These are phyloP conservation scores for Agriopis marginaria DNA, from an alignment of 2,888 invertebrate genomes.

Conservation along the genomic window DNA sequence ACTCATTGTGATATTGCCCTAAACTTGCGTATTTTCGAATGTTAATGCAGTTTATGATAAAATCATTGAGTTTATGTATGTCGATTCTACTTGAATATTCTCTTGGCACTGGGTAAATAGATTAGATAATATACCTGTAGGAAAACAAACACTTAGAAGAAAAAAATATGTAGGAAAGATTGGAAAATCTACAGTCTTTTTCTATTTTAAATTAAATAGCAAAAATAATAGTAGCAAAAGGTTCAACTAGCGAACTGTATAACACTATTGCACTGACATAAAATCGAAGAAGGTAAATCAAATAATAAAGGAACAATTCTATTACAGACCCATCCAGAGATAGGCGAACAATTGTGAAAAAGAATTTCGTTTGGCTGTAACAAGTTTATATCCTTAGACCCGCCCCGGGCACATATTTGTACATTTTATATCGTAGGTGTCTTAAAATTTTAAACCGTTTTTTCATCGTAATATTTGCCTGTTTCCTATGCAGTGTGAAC, in stretches of 20 bases:
- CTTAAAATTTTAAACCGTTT: constrained; percentile 25
- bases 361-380: constrained; percentile 63
- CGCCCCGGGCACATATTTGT: constrained; percentile 31
- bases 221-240: constrained; percentile 37
- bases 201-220: constrained; percentile 18
- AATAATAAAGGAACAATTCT: constrained; percentile 82
- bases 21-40: no score
- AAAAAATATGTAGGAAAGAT: background rate
- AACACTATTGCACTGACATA: constrained; percentile 74
- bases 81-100: no score
- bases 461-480: constrained; percentile 2
- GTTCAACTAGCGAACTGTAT: constrained; percentile 59
- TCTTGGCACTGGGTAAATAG: no score
- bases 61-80: no score
- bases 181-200: constrained; percentile 5
- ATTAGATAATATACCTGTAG: no score
- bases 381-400: constrained; percentile 45
- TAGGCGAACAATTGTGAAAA: constrained; percentile 71
- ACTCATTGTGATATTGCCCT: no score
- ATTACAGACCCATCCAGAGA: constrained; percentile 74
- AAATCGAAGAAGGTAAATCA: constrained; percentile 79
- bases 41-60: no score
- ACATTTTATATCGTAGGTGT: constrained; percentile 33
- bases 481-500: no score
- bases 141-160: no score